Evolutionary conservation across 2,113 vertebrate genomes (phyloP), one percentile per base, ranked within the genome.

Genomic region (Numida meleagris): DNA sequence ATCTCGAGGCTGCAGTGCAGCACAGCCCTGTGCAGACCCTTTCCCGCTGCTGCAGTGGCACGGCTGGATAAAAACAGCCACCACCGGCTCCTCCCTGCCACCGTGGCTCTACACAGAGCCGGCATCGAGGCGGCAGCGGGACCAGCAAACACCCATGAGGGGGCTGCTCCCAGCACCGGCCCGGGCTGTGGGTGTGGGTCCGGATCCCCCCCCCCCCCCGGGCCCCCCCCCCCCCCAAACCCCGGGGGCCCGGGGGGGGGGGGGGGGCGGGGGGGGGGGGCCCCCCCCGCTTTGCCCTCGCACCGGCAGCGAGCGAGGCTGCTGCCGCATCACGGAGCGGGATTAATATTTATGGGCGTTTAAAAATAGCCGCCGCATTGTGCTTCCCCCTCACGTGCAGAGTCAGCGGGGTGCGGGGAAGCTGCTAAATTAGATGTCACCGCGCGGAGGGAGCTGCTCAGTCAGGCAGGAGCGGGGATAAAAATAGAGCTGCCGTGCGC

Each of bases 351-450:
- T 72, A 97, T 96, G 96, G 91, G 24, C 9, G 83, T 72, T 86
- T 96, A 96, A 96, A 97, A 97, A 96, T 95, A 97, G 95, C 97
- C 78, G 88, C 59, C 78, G 93, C 97, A 96, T 96, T 96, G 91
- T 91, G 96, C 95, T 96, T 96, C 95, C 95, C 95, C 94, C 95
- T 97, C 96, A 96, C 95, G 96, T 95, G 97, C 95, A 42, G 97
- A 95, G 91, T 46, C 97, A 93, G 97, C 94, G 82, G 95, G 96
- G 93, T 66, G 96, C 91, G 43, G 96, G 96, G 95, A 96, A 92
- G 91, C 97, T 96, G 96, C 97, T 96, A 93, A 95, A 97, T 97
- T 92, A 79, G 95, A 96, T 97, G 96, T 90, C 95, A 97, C 93
- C 51, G 79, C 16, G 38, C 88, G n/a, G 88, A 86, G 94, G 89